These are phyloP conservation scores for Piscicola geometra DNA, from an alignment of 2,888 invertebrate species.

Conservation along the genomic window DNA sequence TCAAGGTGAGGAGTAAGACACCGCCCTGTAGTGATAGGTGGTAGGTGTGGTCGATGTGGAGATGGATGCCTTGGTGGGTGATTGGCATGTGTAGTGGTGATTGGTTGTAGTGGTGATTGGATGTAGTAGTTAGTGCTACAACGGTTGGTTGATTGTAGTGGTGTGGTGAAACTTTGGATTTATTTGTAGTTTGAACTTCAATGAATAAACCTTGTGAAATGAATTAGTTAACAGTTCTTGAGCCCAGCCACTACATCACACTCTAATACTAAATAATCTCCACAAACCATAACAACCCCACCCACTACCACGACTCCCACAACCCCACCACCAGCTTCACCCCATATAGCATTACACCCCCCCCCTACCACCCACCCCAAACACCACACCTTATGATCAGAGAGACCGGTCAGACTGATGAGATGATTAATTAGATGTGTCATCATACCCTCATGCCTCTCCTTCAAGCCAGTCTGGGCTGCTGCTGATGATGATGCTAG, in stretches of 20 bases:
- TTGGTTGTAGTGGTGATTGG: too few species aligned
- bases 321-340: neutral
- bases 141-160: too few species aligned
- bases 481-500: too few species aligned
- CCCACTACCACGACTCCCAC: neutral
- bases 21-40: slow-evolving; percentile 54
- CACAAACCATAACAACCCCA: neutral
- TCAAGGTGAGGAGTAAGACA: slow-evolving; percentile 57
- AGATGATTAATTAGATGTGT: slow-evolving; percentile 59
- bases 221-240: neutral
- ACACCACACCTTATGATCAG: slow-evolving; percentile 60
- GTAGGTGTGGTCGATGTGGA: neutral
- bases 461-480: slow-evolving; percentile 40
- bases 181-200: too few species aligned
- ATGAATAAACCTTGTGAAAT: too few species aligned
- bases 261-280: neutral
- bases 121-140: too few species aligned
- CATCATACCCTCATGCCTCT: slow-evolving; percentile 57
- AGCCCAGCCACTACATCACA: neutral
- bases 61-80: too few species aligned
- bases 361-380: neutral
- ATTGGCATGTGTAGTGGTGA: too few species aligned
- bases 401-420: slow-evolving; percentile 58
- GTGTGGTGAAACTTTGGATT: too few species aligned
- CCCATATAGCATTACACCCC: too few species aligned